phyloP scores from a whole-genome alignment of 2,113 vertebrate genomes.

The Myotis davidii region DNA sequence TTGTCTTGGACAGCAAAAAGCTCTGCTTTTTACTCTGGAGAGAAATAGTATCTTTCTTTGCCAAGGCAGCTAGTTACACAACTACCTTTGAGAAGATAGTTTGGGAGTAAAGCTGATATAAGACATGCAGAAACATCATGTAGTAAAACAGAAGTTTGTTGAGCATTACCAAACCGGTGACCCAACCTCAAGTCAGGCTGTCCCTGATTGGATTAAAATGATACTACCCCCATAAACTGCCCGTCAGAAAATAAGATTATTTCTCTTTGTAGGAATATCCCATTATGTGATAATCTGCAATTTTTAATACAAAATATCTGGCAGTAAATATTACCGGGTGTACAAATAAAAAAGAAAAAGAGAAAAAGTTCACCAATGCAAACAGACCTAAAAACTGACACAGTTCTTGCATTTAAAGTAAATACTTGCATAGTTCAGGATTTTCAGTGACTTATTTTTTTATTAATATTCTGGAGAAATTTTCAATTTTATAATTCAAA shows the following conservation, averaged over 20 bases:
- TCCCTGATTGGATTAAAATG: background rate
- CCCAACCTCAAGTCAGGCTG: background rate
- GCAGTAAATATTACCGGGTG: background rate
- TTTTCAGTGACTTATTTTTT: background rate
- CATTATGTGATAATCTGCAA: background rate
- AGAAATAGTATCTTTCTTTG: background rate
- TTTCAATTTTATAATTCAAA: background rate
- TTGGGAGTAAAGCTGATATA: background rate
- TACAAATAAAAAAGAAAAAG: background rate
- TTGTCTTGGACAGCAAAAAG: background rate
- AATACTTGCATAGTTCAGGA: background rate
- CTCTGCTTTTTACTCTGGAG: background rate
- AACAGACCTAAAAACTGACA: background rate
- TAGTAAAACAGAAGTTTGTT: background rate
- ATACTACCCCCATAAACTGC: background rate
- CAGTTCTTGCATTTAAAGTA: background rate
- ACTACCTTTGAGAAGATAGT: background rate
- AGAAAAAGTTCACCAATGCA: background rate
- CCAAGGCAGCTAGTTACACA: background rate
- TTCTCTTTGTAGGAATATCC: background rate
- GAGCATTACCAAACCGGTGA: background rate
- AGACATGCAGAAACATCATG: background rate
- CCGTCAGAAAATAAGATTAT: background rate
- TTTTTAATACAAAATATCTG: background rate
- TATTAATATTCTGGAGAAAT: background rate